These are phyloP conservation scores for Drosophila orosa DNA, from an alignment of 1,140 invertebrate genomes.

Conservation along the genomic window DNA sequence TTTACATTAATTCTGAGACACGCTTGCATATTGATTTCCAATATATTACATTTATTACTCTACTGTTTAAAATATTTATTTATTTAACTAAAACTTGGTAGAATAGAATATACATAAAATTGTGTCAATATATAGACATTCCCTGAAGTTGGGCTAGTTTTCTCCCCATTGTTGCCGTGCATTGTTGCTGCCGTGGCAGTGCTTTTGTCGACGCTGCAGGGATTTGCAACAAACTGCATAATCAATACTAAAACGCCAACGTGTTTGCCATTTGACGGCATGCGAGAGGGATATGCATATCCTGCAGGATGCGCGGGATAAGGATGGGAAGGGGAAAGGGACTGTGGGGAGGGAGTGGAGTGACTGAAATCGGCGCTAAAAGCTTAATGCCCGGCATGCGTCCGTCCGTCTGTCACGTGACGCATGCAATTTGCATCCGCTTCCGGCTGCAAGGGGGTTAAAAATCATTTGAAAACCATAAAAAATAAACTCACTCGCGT, in stretches of 20 bases:
- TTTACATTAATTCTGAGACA: not conserved
- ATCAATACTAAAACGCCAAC: conserved; percentile 78
- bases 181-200: conserved; percentile 25
- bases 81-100: not conserved
- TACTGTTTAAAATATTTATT: too few species aligned
- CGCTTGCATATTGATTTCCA: not conserved
- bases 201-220: conserved; percentile 37
- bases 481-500: conserved; percentile 76
- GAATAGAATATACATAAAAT: not conserved
- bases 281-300: conserved; percentile 29
- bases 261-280: conserved; percentile 67
- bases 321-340: not conserved
- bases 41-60: not conserved
- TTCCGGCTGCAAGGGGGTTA: conserved; percentile 76
- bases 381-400: conserved; percentile 73
- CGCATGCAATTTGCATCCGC: conserved; percentile 82
- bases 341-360: not conserved
- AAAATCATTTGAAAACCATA: conserved; percentile 83
- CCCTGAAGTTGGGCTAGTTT: not conserved
- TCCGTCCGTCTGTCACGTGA: conserved; percentile 76
- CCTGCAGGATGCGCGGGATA: conserved; percentile 11
- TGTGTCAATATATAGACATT: not conserved
- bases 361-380: conserved; percentile 68
- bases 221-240: conserved; percentile 81
- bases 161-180: not conserved